Evolutionary conservation across 1,140 invertebrate genomes (phyloP).

Genomic region (Drosophila bocki): DNA sequence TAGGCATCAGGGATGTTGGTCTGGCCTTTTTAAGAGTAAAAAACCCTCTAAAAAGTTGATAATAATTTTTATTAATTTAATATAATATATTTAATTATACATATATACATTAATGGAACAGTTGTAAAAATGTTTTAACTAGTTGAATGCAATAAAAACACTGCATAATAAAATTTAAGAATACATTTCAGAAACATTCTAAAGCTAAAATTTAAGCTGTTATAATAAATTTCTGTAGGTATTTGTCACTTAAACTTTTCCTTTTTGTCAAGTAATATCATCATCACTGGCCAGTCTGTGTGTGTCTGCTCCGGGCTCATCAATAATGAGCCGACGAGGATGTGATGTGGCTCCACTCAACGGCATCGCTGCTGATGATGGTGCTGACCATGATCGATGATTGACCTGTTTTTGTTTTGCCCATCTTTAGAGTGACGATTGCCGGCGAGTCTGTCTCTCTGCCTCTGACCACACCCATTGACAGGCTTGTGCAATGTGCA

Average conservation of each 20-base stretch:
- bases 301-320: constrained; percentile 51
- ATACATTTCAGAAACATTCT: background rate
- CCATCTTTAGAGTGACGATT: constrained; percentile 75
- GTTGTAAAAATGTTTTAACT: background rate
- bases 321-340: constrained; percentile 67
- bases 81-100: too few species aligned
- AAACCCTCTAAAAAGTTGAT: too few species aligned
- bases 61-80: too few species aligned
- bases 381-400: constrained; percentile 83
- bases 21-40: background rate
- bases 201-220: background rate
- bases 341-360: constrained; percentile 43
- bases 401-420: constrained; percentile 78
- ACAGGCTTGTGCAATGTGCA: constrained; percentile 71
- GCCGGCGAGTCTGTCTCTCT: constrained; percentile 50
- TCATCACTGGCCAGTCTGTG: constrained; percentile 20
- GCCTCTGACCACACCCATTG: constrained; percentile 77
- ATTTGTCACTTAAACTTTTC: background rate
- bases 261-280: background rate
- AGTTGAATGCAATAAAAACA: background rate
- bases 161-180: too few species aligned
- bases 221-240: too few species aligned
- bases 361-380: constrained; percentile 54
- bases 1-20: constrained; percentile 11
- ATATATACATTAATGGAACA: background rate